phyloP scores from a whole-genome alignment of 2,888 invertebrate species.

The Pterostichus madidus region DNA sequence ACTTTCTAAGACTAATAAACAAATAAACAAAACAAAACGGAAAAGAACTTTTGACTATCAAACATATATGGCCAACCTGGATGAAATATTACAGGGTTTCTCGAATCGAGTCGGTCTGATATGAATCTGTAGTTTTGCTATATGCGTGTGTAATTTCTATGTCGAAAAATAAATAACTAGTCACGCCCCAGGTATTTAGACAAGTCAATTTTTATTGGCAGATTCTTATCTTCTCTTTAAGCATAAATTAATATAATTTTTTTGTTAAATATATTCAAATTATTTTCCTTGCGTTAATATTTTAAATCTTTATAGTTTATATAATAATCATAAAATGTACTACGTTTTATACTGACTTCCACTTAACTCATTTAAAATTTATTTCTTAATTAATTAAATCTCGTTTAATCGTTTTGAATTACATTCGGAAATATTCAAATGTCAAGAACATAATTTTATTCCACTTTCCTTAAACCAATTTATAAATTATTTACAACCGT shows the following conservation, averaged over 20 bases:
- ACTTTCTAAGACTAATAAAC: too few species aligned
- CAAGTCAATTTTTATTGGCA: constrained; percentile 65
- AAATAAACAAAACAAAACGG: too few species aligned
- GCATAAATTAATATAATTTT: too few species aligned
- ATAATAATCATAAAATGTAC: too few species aligned
- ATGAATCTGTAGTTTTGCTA: constrained; percentile 23
- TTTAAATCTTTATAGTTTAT: too few species aligned
- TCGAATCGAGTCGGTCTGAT: constrained; percentile 24
- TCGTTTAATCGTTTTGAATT: neutral
- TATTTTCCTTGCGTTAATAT: too few species aligned
- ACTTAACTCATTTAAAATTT: neutral
- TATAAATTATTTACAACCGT: constrained; percentile 11
- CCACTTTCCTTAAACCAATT: constrained; percentile 6
- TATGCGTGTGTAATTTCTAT: constrained; percentile 60
- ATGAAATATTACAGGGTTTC: constrained; percentile 26
- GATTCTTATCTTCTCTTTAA: constrained; percentile 55
- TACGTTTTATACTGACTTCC: too few species aligned
- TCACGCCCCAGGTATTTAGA: constrained; percentile 50
- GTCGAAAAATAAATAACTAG: constrained; percentile 62
- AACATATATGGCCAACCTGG: constrained; percentile 13
- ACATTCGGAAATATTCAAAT: neutral
- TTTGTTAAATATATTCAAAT: too few species aligned
- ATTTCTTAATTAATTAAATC: too few species aligned
- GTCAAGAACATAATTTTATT: neutral
- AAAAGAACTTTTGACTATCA: neutral